phyloP scores from a whole-genome alignment of 2,113 vertebrate species.

The Capreolus pygargus region DNA sequence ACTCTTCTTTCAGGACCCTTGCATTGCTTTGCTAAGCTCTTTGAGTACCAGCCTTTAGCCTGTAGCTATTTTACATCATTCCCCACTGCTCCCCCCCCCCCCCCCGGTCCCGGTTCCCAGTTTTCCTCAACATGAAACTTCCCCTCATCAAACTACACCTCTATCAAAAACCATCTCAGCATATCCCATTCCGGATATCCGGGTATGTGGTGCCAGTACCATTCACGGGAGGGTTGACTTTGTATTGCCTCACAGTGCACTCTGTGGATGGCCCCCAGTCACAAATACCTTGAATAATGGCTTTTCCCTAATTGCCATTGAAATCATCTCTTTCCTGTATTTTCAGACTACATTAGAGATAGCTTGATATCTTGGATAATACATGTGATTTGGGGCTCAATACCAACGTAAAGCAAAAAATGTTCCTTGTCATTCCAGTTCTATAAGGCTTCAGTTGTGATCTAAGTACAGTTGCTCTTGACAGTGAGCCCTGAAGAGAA shows the following conservation, averaged over 20 bases:
- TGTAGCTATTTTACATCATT: background rate
- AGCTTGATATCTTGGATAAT: background rate
- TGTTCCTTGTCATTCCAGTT: background rate
- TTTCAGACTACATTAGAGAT: background rate
- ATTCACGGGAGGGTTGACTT: background rate
- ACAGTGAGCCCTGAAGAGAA: background rate
- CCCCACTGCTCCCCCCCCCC: too few species aligned
- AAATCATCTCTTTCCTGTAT: background rate
- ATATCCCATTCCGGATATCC: background rate
- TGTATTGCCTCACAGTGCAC: background rate
- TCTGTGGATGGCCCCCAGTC: background rate
- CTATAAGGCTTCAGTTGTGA: background rate
- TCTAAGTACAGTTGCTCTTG: background rate
- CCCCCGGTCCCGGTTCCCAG: too few species aligned
- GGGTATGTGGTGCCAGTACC: accelerated
- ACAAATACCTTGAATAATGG: background rate
- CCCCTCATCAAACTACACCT: background rate
- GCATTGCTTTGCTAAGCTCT: background rate
- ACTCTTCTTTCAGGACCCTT: background rate
- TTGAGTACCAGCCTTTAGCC: background rate
- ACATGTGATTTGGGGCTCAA: background rate
- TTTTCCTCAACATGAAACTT: background rate
- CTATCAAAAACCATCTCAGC: background rate
- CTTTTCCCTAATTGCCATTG: background rate
- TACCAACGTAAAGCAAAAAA: background rate